phyloP scores from a whole-genome alignment of 2,113 vertebrate species.

The Epinephelus lanceolatus region DNA sequence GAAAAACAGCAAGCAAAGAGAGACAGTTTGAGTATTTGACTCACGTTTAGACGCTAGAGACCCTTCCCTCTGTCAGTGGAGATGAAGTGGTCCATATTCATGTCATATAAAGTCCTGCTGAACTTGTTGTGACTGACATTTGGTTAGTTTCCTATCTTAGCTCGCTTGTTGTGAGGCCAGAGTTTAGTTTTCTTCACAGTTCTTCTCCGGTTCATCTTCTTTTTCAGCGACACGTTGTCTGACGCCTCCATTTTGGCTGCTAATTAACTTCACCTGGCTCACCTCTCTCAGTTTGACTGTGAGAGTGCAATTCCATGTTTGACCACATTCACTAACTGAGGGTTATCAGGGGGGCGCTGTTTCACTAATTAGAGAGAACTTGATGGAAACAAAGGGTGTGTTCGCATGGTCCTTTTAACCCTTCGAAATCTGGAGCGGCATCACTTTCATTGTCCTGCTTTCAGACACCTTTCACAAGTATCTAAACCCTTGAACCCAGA shows the following conservation, averaged over 20 bases:
- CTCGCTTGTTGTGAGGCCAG: neutral
- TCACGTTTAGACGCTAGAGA: neutral
- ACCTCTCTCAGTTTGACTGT: neutral
- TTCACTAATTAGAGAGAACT: neutral
- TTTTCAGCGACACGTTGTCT: neutral
- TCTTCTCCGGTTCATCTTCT: neutral
- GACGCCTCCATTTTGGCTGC: too few relatives aligned
- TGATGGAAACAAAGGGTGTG: too few relatives aligned
- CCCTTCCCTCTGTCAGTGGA: neutral
- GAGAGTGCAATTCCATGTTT: neutral
- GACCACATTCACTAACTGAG: neutral
- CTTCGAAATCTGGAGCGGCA: too few relatives aligned
- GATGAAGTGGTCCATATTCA: neutral
- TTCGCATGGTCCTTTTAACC: too few relatives aligned
- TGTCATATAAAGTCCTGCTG: neutral
- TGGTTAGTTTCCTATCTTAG: neutral
- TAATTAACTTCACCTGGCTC: neutral
- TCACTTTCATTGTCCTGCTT: too few relatives aligned
- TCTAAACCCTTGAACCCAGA: too few relatives aligned
- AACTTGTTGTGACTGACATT: neutral
- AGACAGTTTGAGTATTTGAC: neutral
- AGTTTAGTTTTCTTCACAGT: neutral
- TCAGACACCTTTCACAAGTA: too few relatives aligned
- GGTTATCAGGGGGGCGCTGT: neutral
- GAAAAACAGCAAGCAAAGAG: neutral